phyloP scores from a whole-genome alignment of 2,113 vertebrate genomes.

The Ochotona princeps region DNA sequence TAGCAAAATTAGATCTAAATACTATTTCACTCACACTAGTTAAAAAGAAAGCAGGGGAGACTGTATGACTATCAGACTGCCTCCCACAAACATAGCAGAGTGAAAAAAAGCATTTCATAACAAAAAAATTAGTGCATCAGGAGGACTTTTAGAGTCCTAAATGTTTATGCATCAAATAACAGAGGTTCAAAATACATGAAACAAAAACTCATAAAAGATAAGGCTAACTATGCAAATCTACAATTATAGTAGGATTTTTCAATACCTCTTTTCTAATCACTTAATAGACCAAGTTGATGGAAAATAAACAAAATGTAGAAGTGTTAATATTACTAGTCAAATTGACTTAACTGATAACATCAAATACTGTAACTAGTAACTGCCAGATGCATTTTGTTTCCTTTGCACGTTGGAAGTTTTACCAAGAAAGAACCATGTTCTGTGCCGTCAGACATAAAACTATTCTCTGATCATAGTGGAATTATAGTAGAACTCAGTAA shows the following conservation, averaged over 20 bases:
- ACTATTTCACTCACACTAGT: neutral
- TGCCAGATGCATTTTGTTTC: neutral
- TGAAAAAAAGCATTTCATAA: neutral
- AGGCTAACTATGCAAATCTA: neutral
- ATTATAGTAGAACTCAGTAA: neutral
- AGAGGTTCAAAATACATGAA: neutral
- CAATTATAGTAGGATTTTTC: neutral
- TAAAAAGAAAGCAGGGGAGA: neutral
- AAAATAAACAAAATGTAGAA: neutral
- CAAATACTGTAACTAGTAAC: neutral
- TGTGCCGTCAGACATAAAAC: neutral
- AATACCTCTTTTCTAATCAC: neutral
- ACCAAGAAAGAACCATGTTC: neutral
- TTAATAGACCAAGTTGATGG: neutral
- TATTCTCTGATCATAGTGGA: neutral
- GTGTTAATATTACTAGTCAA: neutral
- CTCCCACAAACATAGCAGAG: neutral
- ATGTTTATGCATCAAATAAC: neutral
- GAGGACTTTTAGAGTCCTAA: constrained; percentile 11
- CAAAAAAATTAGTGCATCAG: neutral
- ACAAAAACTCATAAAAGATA: neutral
- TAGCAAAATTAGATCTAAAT: neutral
- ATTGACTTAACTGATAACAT: neutral
- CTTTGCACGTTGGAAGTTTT: neutral
- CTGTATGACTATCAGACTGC: neutral